These are phyloP conservation scores for Mythimna pallens DNA, from an alignment of 2,888 invertebrate genomes.

Conservation along the genomic window DNA sequence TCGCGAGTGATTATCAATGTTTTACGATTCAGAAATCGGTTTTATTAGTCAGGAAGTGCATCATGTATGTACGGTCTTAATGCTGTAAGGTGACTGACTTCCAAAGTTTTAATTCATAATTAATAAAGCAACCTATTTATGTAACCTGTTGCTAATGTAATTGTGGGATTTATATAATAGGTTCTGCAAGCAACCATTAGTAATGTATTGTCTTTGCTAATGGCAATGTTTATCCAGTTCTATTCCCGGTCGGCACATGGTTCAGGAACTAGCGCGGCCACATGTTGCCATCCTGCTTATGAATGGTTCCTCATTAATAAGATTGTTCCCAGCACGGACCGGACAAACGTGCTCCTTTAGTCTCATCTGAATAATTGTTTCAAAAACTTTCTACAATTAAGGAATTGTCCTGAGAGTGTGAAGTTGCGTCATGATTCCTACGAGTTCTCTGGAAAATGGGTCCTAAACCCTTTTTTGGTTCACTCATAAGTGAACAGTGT, in stretches of 20 bases:
- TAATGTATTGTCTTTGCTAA: constrained; percentile 6
- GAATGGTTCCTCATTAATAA: constrained; percentile 42
- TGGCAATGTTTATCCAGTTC: constrained; percentile 16
- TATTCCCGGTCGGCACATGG: constrained; percentile 10
- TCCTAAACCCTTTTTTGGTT: neutral
- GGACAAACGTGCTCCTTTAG: constrained; percentile 35
- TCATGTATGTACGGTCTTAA: constrained; percentile 10
- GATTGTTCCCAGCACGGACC: constrained; percentile 33
- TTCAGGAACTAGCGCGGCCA: constrained; percentile 23
- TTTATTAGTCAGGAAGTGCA: constrained; percentile 37
- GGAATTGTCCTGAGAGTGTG: constrained; percentile 5
- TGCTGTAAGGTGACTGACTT: neutral
- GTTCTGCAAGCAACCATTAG: neutral
- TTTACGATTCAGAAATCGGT: constrained; percentile 42
- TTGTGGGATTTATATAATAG: neutral
- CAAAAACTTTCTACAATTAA: constrained; percentile 25
- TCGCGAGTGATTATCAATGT: constrained; percentile 29
- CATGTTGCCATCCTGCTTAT: constrained; percentile 24
- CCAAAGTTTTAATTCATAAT: neutral
- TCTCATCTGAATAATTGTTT: constrained; percentile 32
- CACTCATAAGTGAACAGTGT: neutral
- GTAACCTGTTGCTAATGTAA: no score
- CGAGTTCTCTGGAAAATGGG: neutral
- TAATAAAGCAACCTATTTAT: neutral
- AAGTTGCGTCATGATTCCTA: neutral